Evolutionary conservation across 2,113 vertebrate genomes (phyloP), one percentile per base, ranked within the genome.

Genomic region (Mellivora capensis): DNA sequence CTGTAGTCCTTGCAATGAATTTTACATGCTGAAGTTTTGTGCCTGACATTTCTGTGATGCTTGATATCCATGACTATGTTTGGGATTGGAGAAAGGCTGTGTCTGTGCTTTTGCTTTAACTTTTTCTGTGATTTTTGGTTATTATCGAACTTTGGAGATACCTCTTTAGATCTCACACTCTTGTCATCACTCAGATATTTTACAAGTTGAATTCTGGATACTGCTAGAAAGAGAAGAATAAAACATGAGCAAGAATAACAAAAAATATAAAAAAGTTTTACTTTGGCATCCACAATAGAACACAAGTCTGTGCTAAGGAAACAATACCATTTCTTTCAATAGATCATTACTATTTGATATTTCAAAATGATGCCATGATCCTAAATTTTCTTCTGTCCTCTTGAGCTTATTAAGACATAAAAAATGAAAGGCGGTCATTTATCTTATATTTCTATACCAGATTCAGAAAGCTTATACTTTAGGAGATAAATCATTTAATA

Each of bases 101-200:
- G 98, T 98, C 99, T 99, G 67, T 98, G 98, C 98, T 99, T 99
- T 98, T 99, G 99, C 64, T 99, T 98, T 6, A 99, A 99, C 64
- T 99, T 99, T 80, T 98, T 97, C 49, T 99, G 98, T 21, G 99
- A 99, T 96, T 99, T 99, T 89, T 99, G 93, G 12, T 99, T 99
- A 97, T 98, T 99, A 82, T 98, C 99, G 76, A 98, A 98, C 0
- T 96, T 98, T 98, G 99, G 96, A 4, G 99, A 99, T 94, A 99
- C 98, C 94, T 99, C 99, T 98, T 99, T 99, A 74, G 99, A 99
- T 97, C 99, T 99, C 98, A 99, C 96, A 98, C 99, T 99, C 98
- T 99, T 99, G 98, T 99, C 99, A 6, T 99, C 99, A 62, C 98
- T 99, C 97, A 99, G 98, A 98, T 99, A 99, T 11, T 99, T 99